A percentile compares a stretch with the other conserved stretches of the same genome.
These are phyloP conservation scores for Lichenostomus cassidix DNA, from an alignment of 2,113 vertebrate species.

Conservation along the genomic window DNA sequence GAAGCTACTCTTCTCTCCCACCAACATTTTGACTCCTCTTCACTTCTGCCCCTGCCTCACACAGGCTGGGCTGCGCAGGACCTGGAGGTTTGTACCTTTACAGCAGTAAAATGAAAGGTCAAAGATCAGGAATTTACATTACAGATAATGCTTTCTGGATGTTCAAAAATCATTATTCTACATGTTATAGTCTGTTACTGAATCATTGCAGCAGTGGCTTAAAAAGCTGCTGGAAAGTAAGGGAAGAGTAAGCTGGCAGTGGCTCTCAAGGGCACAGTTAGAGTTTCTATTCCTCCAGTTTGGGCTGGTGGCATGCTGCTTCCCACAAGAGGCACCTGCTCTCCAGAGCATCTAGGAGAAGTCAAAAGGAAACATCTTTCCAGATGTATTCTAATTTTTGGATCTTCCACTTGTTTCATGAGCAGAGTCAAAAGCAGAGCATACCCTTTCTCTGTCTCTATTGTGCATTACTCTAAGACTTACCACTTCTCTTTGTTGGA, in stretches of 20 bases:
- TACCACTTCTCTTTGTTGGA: background rate
- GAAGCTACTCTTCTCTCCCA: background rate
- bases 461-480: accelerated
- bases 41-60: accelerated
- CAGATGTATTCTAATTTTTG: background rate
- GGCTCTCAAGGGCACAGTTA: background rate
- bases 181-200: background rate
- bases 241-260: background rate
- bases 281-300: background rate
- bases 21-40: background rate
- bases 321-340: background rate
- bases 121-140: background rate
- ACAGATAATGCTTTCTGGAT: background rate
- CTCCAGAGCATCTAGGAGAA: background rate
- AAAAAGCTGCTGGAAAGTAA: background rate
- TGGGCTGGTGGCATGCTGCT: background rate
- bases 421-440: background rate
- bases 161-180: background rate
- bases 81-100: background rate
- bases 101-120: background rate
- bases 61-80: background rate
- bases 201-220: background rate
- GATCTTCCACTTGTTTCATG: background rate
- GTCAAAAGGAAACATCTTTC: accelerated
- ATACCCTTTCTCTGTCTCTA: background rate